A percentile compares a stretch with the other conserved stretches of the same genome.
phyloP scores from a whole-genome alignment of 2,888 invertebrate species.

The Megaustenia siamemsis region DNA sequence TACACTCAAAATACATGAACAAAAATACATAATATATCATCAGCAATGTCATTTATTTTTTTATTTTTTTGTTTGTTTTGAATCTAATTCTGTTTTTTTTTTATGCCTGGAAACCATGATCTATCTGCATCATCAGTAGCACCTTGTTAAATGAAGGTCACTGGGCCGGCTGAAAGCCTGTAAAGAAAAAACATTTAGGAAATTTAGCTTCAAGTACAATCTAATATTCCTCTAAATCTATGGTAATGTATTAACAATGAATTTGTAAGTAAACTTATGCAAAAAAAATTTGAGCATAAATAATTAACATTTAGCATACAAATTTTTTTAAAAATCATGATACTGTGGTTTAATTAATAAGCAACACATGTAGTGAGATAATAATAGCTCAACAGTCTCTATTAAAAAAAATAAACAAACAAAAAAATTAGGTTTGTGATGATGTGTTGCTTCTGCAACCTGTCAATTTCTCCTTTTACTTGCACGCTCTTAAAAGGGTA shows the following conservation, averaged over 20 bases:
- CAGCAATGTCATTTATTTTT: slow-evolving; percentile 6
- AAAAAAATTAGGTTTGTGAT: too few relatives aligned
- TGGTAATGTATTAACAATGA: neutral
- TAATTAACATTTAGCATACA: too few relatives aligned
- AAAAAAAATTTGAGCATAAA: too few relatives aligned
- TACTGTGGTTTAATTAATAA: too few relatives aligned
- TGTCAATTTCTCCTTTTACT: too few relatives aligned
- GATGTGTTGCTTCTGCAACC: too few relatives aligned
- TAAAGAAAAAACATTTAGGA: neutral
- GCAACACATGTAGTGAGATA: too few relatives aligned
- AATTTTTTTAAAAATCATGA: too few relatives aligned
- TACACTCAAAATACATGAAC: slow-evolving; percentile 22
- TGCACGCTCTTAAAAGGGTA: too few relatives aligned
- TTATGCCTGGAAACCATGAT: slow-evolving; percentile 15
- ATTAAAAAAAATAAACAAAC: too few relatives aligned
- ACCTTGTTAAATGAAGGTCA: slow-evolving; percentile 54
- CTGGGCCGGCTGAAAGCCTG: slow-evolving; percentile 54
- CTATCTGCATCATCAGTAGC: neutral
- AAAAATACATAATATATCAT: slow-evolving; percentile 29
- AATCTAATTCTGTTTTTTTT: neutral
- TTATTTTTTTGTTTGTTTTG: neutral
- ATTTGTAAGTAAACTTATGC: neutral
- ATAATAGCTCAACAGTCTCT: too few relatives aligned
- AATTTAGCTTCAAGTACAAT: neutral
- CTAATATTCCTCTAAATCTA: neutral